These are phyloP conservation scores for Erebia epiphron DNA, from an alignment of 2,888 invertebrate species.

Conservation along the genomic window DNA sequence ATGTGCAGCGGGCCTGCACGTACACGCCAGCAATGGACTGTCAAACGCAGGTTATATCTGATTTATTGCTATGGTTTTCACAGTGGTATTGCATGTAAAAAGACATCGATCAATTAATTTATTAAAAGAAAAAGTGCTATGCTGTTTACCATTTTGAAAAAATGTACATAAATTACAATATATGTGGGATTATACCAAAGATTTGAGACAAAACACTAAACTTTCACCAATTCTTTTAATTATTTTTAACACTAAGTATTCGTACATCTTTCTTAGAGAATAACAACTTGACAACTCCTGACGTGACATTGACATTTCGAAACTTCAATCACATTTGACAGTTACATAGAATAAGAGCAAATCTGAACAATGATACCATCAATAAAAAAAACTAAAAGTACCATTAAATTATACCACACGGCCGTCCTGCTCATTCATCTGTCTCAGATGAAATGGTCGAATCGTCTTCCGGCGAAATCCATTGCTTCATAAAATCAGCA, in stretches of 20 bases:
- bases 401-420: background rate
- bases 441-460: background rate
- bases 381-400: background rate
- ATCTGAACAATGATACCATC: background rate
- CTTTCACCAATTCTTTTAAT: too few species aligned
- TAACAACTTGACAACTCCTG: too few species aligned
- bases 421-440: background rate
- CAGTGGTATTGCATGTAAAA: conserved; percentile 16
- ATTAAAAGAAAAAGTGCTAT: background rate
- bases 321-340: too few species aligned
- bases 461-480: background rate
- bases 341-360: too few species aligned
- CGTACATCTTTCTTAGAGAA: too few species aligned
- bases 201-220: too few species aligned
- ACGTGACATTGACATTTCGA: too few species aligned
- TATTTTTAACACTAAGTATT: too few species aligned
- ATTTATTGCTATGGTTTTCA: conserved; percentile 42
- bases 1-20: conserved; percentile 41
- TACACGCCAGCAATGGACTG: conserved; percentile 43
- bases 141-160: too few species aligned
- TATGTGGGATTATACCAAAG: too few species aligned
- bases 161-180: too few species aligned
- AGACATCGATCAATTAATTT: background rate
- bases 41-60: conserved; percentile 42
- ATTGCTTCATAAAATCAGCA: background rate